Evolutionary conservation across 2,113 vertebrate species (phyloP), one percentile per base, ranked within the genome.

Genomic region (Passer domesticus): DNA sequence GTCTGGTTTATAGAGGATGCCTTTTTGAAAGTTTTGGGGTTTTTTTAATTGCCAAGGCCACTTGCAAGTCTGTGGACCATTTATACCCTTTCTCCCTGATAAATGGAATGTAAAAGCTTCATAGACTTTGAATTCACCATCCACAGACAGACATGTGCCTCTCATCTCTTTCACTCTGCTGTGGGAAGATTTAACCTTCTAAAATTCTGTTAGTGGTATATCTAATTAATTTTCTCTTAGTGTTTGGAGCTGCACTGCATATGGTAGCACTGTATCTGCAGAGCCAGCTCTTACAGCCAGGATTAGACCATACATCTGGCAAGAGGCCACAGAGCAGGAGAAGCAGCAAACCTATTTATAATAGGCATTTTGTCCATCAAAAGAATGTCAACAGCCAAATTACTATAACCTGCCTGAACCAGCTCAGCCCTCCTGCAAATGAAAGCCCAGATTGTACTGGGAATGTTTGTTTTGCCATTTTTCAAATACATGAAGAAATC

Each of bases 371-470:
- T 78, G 70, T 91, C 84, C 79, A 73, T 87, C 68, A 85, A 75
- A 97, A 95, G 56, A 94, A 97, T 85, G 83, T 91, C 89, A 96
- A 89, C 87, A 95, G 76, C 82, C 87, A 95, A 94, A 96, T 95
- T 85, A 64, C 75, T 5, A 5, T 70, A 94, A 91, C 91, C 64
- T 89, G 88, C 59, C 75, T 91, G 55, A 96, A 96, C 90, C 83
- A 94, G 92, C 68, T 83, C 78, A 63, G 64, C 22, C 27, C 62
- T 95, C 58, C 64, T 80, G 41, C 70, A 90, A 90, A 62, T 79
- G 35, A 95, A 95, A 96, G 84, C 68, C 49, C 77, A 76, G 83
- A 62, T 82, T 93, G 90, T 89, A 75, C 63, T 76, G 55, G 35
- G 53, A 91, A 74, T 95, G 66, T 93, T 96, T 95, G 79, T 85